Base-by-base conservation (phyloP, 2,888 invertebrate genomes). In the Anoplius nigerrimus region DNA sequence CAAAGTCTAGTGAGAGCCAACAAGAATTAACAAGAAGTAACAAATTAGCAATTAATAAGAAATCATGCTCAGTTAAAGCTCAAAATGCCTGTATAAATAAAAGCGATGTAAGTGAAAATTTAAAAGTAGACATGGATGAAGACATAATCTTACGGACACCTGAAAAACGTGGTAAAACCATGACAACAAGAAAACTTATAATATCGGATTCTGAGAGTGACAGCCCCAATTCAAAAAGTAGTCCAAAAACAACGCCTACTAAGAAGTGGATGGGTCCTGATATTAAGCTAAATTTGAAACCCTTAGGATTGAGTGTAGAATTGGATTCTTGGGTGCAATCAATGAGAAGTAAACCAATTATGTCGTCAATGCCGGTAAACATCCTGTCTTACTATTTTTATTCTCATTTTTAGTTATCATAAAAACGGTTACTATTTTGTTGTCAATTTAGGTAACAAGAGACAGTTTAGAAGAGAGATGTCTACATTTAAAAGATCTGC, bases 401-500 rank as follows among this genome's bases (percentile, higher is more conserved):
- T 27, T 20, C 22, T 52, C 22, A 20, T 46, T 52, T n/a, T n/a
- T n/a, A n/a, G n/a, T n/a, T n/a, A n/a, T n/a, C n/a, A n/a, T n/a
- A n/a, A n/a, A n/a, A n/a, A n/a, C n/a, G n/a, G 24, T 22, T n/a
- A 27, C 46, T n/a, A 46, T 52, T 54, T 2, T 15, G 1, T 18
- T 16, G 62, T 58, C 46, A 66, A 68, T 79, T 5, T 61, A 88
- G 88, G 51, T 27, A 3, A 72, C 78, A 4, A 79, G 76, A 58
- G 69, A 81, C 43, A 72, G 83, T 51, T 68, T 88, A 16, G 68
- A 79, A 54, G 73, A 81, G 15, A 81, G 79, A 54, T 80, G 73
- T 27, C 67, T 74, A n/a, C 55, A 76, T 51, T 86, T 90, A 62
- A 92, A 91, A 85, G 88, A 89, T 60, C 89, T 92, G 71, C 92